phyloP scores from a whole-genome alignment of 2,113 vertebrate species.

The Verasper variegatus region DNA sequence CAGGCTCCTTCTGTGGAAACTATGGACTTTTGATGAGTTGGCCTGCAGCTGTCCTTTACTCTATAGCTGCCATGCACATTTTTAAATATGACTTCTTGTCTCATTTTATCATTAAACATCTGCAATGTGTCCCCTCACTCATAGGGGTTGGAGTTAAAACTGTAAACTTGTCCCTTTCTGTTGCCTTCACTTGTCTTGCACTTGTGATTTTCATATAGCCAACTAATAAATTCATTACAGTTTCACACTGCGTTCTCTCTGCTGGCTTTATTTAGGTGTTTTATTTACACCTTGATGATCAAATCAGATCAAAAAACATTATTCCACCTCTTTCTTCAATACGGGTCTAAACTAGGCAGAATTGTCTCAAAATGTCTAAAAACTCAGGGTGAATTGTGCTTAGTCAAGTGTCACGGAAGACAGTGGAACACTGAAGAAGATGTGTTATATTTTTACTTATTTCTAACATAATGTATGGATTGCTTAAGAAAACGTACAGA shows the following conservation, averaged over 20 bases:
- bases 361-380: neutral
- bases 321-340: neutral
- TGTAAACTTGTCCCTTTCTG: too few relatives aligned
- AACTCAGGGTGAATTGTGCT: neutral
- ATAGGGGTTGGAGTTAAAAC: neutral
- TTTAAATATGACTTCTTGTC: neutral
- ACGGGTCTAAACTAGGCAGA: neutral
- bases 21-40: neutral
- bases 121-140: neutral
- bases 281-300: neutral
- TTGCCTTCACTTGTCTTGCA: neutral
- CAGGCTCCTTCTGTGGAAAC: neutral
- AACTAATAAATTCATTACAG: neutral
- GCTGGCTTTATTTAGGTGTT: neutral
- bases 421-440: neutral
- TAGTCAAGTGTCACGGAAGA: neutral
- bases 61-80: neutral
- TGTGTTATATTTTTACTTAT: too few relatives aligned
- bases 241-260: neutral
- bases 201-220: neutral
- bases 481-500: neutral
- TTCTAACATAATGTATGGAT: too few relatives aligned
- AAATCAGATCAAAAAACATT: neutral
- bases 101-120: neutral
- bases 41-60: neutral